A percentile compares a stretch with the other conserved stretches of the same genome.
Conservation (phyloP, 1,140 invertebrate species). For the Magallana gigas region DNA sequence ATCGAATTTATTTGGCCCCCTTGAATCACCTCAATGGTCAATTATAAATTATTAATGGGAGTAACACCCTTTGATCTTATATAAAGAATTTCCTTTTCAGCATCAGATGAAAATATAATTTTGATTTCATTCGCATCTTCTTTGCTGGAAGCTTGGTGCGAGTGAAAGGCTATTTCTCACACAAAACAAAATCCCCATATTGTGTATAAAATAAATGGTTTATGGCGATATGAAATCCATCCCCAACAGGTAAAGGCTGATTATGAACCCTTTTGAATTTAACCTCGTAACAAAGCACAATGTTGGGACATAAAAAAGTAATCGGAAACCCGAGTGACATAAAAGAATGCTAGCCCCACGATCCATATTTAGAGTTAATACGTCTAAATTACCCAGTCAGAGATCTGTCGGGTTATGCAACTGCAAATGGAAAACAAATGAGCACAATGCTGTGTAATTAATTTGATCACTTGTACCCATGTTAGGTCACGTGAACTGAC, state of each 20-base stretch:
- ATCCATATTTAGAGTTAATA: conserved; percentile 29
- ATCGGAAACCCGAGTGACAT: conserved; percentile 15
- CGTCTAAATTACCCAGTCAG: conserved; percentile 24
- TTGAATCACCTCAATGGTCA: conserved; percentile 32
- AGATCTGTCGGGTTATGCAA: conserved; percentile 26
- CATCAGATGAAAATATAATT: conserved; percentile 32
- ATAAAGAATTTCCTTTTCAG: neutral
- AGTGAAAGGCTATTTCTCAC: conserved; percentile 15
- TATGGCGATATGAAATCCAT: conserved; percentile 29
- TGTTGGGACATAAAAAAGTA: conserved; percentile 16
- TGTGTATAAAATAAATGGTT: conserved; percentile 29
- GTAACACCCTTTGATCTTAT: conserved; percentile 24
- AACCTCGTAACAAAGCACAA: conserved; percentile 30
- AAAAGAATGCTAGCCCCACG: neutral
- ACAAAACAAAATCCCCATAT: conserved; percentile 21
- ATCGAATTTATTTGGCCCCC: conserved; percentile 24
- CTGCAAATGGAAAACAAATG: conserved; percentile 28
- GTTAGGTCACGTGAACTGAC: conserved; percentile 27
- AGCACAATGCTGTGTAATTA: conserved; percentile 33
- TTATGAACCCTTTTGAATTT: neutral
- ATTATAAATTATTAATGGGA: conserved; percentile 39
- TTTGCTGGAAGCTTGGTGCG: neutral
- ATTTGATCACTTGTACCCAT: conserved; percentile 31
- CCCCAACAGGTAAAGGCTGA: neutral
- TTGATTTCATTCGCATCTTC: conserved; percentile 31